These are phyloP conservation scores for Canis aureus DNA, from an alignment of 2,113 vertebrate species.

Conservation along the genomic window DNA sequence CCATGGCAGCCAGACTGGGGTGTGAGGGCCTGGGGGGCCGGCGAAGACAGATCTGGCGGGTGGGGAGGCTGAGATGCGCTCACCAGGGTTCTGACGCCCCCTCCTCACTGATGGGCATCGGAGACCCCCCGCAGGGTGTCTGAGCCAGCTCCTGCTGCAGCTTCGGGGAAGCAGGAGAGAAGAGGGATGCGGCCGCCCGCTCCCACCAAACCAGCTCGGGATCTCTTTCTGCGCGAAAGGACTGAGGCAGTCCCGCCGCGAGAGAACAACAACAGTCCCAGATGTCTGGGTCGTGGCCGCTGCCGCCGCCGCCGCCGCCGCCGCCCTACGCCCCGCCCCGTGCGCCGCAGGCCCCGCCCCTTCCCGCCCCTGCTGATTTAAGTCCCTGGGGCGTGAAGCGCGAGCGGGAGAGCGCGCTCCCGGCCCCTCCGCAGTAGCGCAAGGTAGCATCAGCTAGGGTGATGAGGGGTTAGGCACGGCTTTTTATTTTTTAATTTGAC, in stretches of 20 bases:
- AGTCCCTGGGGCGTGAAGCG: accelerated
- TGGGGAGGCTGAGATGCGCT: neutral
- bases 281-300: conserved; percentile 63
- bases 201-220: neutral
- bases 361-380: neutral
- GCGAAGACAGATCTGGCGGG: neutral
- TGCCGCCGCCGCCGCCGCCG: neutral
- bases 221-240: neutral
- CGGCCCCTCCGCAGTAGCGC: accelerated
- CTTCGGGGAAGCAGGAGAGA: neutral
- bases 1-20: conserved; percentile 81
- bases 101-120: conserved; percentile 74
- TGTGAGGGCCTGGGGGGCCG: neutral
- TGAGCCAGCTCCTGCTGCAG: conserved; percentile 15
- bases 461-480: neutral
- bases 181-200: neutral
- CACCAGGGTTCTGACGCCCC: conserved; percentile 61
- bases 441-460: accelerated
- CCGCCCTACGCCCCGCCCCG: conserved; percentile 56
- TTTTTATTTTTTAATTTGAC: neutral
- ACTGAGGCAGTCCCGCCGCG: conserved; percentile 22
- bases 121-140: neutral
- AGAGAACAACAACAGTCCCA: conserved; percentile 78
- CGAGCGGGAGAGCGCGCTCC: neutral
- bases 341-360: neutral